These are phyloP conservation scores for Caenorhabditis briggsae DNA, from an alignment of 1,140 invertebrate genomes.

Conservation along the genomic window DNA sequence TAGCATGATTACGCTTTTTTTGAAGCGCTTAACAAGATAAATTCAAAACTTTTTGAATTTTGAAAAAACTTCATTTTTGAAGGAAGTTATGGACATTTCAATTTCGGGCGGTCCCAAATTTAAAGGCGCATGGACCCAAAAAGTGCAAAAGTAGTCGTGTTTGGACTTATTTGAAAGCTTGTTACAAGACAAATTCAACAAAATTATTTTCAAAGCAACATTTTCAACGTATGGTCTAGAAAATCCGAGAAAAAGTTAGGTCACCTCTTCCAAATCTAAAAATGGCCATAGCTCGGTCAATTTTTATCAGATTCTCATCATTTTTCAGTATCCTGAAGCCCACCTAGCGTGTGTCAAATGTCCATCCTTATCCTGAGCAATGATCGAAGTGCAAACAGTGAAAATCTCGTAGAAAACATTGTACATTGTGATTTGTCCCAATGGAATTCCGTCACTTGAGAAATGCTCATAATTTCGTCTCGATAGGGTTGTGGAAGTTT, in stretches of 20 bases:
- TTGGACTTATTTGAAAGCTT: not conserved
- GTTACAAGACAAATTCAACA: not conserved
- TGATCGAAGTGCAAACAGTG: constrained; percentile 82
- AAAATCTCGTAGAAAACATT: constrained; percentile 83
- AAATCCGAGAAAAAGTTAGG: no score
- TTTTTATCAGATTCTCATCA: no score
- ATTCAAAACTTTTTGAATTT: not conserved
- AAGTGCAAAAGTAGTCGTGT: no score
- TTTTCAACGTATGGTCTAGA: no score
- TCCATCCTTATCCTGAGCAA: constrained; percentile 80
- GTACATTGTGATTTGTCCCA: constrained; percentile 81
- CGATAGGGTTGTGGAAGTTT: constrained; percentile 69
- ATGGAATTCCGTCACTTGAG: constrained; percentile 71
- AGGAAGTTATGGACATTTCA: not conserved
- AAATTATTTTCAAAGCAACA: no score
- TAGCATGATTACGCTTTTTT: no score
- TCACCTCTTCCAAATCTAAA: no score
- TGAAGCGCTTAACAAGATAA: no score
- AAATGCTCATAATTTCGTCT: constrained; percentile 71
- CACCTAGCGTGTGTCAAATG: constrained; percentile 64
- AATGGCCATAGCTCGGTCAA: no score
- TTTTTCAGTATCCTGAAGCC: not conserved
- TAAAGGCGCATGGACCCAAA: no score
- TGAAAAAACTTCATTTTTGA: not conserved
- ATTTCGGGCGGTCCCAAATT: no score